Percentiles rank a stretch among this genome's conserved stretches.
Conservation (phyloP, 2,888 invertebrate species). For the Ferrisia virgata region DNA sequence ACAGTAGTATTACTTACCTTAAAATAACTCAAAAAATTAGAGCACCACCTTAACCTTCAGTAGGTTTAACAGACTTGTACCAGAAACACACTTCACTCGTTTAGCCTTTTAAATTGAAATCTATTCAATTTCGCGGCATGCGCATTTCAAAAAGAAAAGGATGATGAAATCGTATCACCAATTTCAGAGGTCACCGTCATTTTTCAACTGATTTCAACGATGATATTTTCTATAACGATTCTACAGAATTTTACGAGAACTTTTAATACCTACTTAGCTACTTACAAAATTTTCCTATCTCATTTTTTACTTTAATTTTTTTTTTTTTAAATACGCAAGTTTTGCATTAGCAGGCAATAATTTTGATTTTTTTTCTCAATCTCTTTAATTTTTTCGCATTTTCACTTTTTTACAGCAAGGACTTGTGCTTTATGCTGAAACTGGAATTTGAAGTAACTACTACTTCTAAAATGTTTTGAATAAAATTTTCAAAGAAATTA, state of each 20-base stretch:
- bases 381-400: too few relatives aligned
- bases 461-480: too few relatives aligned
- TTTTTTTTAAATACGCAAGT: neutral
- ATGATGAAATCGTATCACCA: constrained; percentile 10
- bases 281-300: neutral
- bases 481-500: too few relatives aligned
- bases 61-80: neutral
- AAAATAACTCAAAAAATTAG: neutral
- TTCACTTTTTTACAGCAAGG: too few relatives aligned
- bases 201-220: neutral
- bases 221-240: neutral
- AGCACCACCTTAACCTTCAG: constrained; percentile 21
- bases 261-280: neutral
- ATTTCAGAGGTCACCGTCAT: neutral
- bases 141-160: neutral
- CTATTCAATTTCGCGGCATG: constrained; percentile 5
- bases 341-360: too few relatives aligned
- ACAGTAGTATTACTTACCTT: neutral
- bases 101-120: neutral
- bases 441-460: too few relatives aligned
- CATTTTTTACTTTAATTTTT: neutral
- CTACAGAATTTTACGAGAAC: neutral
- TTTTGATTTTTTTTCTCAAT: too few relatives aligned
- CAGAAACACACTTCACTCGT: constrained; percentile 20
- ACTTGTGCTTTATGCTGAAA: too few relatives aligned